Base-by-base conservation (phyloP, 2,113 vertebrate genomes). In the Zingel zingel region DNA sequence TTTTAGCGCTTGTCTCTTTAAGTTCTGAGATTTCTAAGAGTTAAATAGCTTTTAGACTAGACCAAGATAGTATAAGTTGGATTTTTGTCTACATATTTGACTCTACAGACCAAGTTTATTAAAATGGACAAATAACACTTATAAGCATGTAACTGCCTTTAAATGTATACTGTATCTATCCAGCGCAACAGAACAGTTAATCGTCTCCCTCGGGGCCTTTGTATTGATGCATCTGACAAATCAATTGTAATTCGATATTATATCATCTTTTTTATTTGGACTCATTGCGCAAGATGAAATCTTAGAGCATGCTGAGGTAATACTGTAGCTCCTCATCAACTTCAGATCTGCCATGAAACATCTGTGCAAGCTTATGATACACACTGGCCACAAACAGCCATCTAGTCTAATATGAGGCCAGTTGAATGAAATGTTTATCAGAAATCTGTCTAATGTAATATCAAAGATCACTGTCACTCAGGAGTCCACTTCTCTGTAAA, bases 191-290 rank as follows among this genome's bases (percentile, higher is more conserved):
- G 14, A 6, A 15, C 56, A 19, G 25, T 61, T 13, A 14, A 7
- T 11, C 33, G 47, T 58, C 18, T 43, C 23, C n/a, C 69, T 63
- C 15, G 43, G 59, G 61, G 59, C 25, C 23, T 75, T 23, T 2
- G 14, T 51, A 48, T 25, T 69, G 39, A 56, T 23, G 36, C 4
- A 2, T 54, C 16, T 73, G 66, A 66, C 30, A 3, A 69, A 66
- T 79, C 23, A 72, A 61, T 12, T 70, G 54, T 18, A 61, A n/a
- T 57, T 65, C 71, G 8, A 79, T 73, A 57, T 59, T 13, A 8
- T 75, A 54, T 57, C 7, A 45, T 61, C 5, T 25, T 33, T 81
- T 77, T 80, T 66, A 72, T 48, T 63, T n/a, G n/a, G 39, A 45
- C 57, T 53, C 16, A 72, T 23, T 80, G 23, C 10, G 0, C 70